Percentiles rank a stretch among this genome's conserved stretches.
phyloP scores from a whole-genome alignment of 2,888 invertebrate species.

The Cantharis rustica region DNA sequence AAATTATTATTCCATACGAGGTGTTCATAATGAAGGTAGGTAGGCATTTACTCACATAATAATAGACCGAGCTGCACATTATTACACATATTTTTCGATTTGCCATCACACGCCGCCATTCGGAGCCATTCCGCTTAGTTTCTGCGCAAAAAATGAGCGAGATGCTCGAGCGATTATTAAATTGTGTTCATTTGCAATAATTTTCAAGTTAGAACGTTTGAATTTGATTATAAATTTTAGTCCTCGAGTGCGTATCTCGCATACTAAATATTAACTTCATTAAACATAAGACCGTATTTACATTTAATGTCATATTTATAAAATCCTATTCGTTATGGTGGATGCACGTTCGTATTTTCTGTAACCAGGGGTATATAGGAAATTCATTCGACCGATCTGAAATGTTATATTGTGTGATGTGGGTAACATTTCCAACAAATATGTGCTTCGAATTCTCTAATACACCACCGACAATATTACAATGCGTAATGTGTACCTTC shows the following conservation, averaged over 20 bases:
- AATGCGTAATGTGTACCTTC: constrained; percentile 1
- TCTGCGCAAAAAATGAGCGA: background rate
- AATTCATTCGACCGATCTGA: constrained; percentile 25
- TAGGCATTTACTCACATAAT: background rate
- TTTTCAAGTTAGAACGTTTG: background rate
- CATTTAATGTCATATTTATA: constrained; percentile 20
- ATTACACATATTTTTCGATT: too few species aligned
- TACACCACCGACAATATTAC: constrained; percentile 15
- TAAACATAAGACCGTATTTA: background rate
- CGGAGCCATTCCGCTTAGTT: background rate
- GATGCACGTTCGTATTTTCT: constrained; percentile 25
- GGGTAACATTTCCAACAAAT: constrained; percentile 26
- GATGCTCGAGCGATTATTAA: background rate
- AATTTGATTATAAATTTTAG: background rate
- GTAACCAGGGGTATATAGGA: constrained; percentile 24
- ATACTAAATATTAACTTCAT: background rate
- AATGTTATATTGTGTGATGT: constrained; percentile 29
- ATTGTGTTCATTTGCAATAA: background rate
- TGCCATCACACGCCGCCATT: too few species aligned
- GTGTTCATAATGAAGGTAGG: background rate
- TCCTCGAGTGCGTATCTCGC: background rate
- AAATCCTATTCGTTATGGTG: constrained; percentile 26
- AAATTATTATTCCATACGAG: background rate
- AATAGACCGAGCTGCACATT: background rate
- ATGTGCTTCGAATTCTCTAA: constrained; percentile 25